These are phyloP conservation scores for Eudyptes chrysolophus DNA, from an alignment of 2,113 vertebrate genomes.

Conservation along the genomic window DNA sequence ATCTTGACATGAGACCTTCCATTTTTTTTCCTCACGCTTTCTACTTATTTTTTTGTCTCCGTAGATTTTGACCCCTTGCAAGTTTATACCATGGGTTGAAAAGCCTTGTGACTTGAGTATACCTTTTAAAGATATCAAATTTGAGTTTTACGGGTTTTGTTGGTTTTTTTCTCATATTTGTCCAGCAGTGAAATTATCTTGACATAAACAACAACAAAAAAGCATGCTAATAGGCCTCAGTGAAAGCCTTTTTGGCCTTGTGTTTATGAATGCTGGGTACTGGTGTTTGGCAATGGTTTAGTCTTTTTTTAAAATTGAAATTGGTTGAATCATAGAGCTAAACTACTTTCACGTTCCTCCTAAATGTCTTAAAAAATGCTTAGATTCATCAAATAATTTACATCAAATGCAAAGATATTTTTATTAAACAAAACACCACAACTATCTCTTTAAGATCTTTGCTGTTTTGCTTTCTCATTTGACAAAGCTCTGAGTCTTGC, in stretches of 20 bases:
- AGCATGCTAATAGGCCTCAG: background rate
- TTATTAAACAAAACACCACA: background rate
- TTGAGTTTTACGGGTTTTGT: background rate
- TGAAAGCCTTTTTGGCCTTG: background rate
- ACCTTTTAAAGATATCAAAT: background rate
- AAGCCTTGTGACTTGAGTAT: constrained; percentile 7
- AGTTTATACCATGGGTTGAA: background rate
- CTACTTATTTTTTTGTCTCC: background rate
- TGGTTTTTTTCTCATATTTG: fast-evolving
- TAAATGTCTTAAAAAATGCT: background rate
- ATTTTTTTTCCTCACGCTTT: background rate
- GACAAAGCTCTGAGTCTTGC: background rate
- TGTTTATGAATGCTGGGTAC: background rate
- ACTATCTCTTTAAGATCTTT: background rate
- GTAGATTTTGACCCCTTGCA: background rate
- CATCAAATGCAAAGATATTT: background rate
- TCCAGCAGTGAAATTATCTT: background rate
- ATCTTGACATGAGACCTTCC: background rate
- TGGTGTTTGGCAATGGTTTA: background rate
- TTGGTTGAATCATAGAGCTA: background rate
- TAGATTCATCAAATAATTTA: background rate
- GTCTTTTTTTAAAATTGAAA: background rate
- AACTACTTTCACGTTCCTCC: background rate
- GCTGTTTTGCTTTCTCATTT: background rate
- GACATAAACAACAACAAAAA: background rate